A percentile compares a stretch with the other conserved stretches of the same genome.
Conservation (phyloP, 2,113 vertebrate species). For the Sarotherodon lohbergeri region DNA sequence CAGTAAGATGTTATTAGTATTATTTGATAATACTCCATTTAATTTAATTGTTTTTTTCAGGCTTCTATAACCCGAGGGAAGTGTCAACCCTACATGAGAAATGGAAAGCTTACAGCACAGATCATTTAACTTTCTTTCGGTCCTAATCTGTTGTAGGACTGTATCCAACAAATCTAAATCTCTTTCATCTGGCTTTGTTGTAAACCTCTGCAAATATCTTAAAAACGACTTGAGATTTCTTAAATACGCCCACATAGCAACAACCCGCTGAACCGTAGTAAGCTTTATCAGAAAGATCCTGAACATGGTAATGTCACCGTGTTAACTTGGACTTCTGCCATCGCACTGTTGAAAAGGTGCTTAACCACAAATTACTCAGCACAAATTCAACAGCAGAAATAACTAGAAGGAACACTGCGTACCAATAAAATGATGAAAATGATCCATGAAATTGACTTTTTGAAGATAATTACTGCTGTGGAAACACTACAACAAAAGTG, state of each 20-base stretch:
- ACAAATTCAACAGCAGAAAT: background rate
- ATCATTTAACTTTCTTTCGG: slow-evolving; percentile 47
- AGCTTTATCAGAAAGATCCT: slow-evolving; percentile 37
- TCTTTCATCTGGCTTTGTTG: slow-evolving; percentile 54
- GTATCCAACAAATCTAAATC: slow-evolving; percentile 19
- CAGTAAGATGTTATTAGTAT: slow-evolving; percentile 46
- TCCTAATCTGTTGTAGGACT: slow-evolving; percentile 41
- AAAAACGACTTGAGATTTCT: slow-evolving; percentile 28
- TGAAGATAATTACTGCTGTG: background rate
- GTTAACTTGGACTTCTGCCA: slow-evolving; percentile 29
- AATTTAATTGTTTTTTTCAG: slow-evolving; percentile 45
- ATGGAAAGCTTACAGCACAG: slow-evolving; percentile 36
- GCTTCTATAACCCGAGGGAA: slow-evolving; percentile 14
- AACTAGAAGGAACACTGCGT: background rate
- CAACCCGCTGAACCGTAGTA: slow-evolving; percentile 7
- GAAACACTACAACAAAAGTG: background rate
- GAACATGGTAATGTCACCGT: slow-evolving; percentile 10
- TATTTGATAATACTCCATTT: slow-evolving; percentile 58
- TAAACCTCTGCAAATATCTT: slow-evolving; percentile 29
- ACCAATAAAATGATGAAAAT: background rate
- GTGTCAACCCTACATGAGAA: slow-evolving; percentile 25
- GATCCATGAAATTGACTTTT: background rate
- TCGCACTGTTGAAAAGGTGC: slow-evolving; percentile 4
- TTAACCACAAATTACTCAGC: slow-evolving; percentile 19
- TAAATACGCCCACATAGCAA: slow-evolving; percentile 19